Conservation (phyloP, 2,888 invertebrate genomes). For the Drosophila meridiana region DNA sequence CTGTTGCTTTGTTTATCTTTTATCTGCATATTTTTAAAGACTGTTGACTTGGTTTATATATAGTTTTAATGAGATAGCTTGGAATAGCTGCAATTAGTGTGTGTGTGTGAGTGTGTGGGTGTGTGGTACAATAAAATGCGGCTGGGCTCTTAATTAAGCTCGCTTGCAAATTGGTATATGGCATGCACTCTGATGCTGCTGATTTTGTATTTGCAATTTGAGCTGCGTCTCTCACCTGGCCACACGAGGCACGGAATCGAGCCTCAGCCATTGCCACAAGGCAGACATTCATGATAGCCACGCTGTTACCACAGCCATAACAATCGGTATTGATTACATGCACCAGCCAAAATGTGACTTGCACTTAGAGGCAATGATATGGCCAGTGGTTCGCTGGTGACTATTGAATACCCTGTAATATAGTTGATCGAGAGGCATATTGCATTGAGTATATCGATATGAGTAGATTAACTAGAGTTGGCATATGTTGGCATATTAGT, state of each 20-base stretch:
- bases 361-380: slow-evolving; percentile 19
- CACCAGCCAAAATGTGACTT: slow-evolving; percentile 46
- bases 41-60: slow-evolving; percentile 34
- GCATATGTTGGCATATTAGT: neutral
- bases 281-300: slow-evolving; percentile 48
- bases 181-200: slow-evolving; percentile 42
- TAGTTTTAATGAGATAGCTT: slow-evolving; percentile 56
- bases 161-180: slow-evolving; percentile 65
- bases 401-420: slow-evolving; percentile 11
- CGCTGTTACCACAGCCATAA: slow-evolving; percentile 55
- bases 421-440: too few species aligned
- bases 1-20: neutral
- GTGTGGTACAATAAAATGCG: slow-evolving; percentile 40
- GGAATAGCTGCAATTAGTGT: slow-evolving; percentile 47
- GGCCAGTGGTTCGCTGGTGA: neutral
- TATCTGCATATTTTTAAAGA: neutral
- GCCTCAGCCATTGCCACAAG: slow-evolving; percentile 7
- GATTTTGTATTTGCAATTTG: slow-evolving; percentile 43
- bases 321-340: slow-evolving; percentile 75
- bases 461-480: neutral
- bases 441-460: neutral
- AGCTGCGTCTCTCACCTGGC: slow-evolving; percentile 19
- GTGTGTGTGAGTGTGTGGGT: neutral
- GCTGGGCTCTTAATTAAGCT: slow-evolving; percentile 61
- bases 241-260: slow-evolving; percentile 1